A percentile compares a stretch with the other conserved stretches of the same genome.
Evolutionary conservation across 2,113 vertebrate species (phyloP).

Genomic region (Festucalex cinctus): DNA sequence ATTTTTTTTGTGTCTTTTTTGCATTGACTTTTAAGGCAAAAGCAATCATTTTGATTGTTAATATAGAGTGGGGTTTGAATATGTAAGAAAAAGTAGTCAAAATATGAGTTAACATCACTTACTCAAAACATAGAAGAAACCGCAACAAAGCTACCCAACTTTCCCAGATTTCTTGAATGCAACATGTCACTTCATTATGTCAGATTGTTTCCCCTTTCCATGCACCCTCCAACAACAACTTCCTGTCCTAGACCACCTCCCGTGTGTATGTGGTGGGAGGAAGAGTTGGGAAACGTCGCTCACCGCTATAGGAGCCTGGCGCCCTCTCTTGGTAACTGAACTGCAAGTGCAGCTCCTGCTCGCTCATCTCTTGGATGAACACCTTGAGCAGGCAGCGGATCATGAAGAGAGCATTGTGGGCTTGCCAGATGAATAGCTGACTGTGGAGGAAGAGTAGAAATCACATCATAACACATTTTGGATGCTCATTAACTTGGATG

Average conservation of each 20-base stretch:
- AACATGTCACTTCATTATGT: not conserved
- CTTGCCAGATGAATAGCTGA: conserved; percentile 98
- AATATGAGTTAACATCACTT: not conserved
- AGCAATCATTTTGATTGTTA: not conserved
- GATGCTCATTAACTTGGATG: not conserved
- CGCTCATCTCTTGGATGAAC: conserved; percentile 87
- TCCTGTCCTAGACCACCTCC: not conserved
- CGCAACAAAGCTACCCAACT: not conserved
- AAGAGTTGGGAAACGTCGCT: not conserved
- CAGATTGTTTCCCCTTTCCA: not conserved
- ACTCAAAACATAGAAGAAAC: not conserved
- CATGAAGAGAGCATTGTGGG: conserved; percentile 95
- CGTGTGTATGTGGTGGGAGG: not conserved
- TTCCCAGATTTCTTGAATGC: not conserved
- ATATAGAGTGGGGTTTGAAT: not conserved
- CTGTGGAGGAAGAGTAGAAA: conserved; percentile 62
- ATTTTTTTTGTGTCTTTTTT: not conserved
- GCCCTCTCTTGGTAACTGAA: conserved; percentile 87
- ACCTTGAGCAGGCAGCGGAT: conserved; percentile 95
- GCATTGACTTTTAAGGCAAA: no score
- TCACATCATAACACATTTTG: not conserved
- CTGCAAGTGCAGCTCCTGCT: conserved; percentile 88
- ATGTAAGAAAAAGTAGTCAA: not conserved
- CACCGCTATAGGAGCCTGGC: conserved; percentile 80
- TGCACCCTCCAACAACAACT: not conserved